Conservation (phyloP, 2,797 vertebrate species). For the Hipposideros larvatus region DNA sequence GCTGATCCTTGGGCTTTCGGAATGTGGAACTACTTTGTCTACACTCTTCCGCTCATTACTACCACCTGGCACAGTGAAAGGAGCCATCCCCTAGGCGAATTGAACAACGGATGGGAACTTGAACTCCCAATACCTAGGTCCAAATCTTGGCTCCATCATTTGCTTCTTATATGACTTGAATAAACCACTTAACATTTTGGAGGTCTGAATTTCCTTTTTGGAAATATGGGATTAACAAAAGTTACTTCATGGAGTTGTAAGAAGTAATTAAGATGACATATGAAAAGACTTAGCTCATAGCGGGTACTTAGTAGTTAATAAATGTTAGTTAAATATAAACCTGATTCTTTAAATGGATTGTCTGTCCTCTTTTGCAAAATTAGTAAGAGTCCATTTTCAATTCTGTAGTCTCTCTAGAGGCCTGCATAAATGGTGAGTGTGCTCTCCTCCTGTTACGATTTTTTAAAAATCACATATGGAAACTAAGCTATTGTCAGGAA, state of each 20-base stretch:
- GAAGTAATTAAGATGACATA: not conserved
- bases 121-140: not conserved
- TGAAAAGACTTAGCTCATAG: not conserved
- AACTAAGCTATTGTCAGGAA: not conserved
- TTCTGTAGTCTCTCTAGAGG: not conserved
- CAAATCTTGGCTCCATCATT: not conserved
- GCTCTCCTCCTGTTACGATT: not conserved
- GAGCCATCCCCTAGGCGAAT: not conserved
- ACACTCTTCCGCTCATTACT: not conserved
- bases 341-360: not conserved
- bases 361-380: not conserved
- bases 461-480: not conserved
- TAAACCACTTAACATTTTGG: not conserved
- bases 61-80: not conserved
- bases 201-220: not conserved
- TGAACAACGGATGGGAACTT: not conserved
- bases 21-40: not conserved
- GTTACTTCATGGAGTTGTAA: not conserved
- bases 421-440: not conserved
- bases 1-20: not conserved
- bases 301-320: not conserved
- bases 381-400: not conserved
- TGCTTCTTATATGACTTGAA: not conserved
- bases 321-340: not conserved
- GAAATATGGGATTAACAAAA: not conserved